Evolutionary conservation across 2,113 vertebrate species (phyloP).

Genomic region (Cariama cristata): DNA sequence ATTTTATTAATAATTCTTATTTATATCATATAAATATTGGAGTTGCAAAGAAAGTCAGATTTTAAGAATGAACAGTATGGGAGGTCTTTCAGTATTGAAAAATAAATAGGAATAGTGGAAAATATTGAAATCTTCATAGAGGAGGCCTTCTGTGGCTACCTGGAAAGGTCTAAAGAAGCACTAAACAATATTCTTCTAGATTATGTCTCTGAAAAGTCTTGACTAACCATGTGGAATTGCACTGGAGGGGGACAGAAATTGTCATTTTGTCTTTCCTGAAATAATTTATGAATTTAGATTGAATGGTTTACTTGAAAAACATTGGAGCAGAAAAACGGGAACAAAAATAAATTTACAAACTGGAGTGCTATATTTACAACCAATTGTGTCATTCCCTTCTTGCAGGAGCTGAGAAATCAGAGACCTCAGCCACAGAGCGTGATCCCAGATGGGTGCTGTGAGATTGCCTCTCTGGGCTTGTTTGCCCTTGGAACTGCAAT

Average conservation of each 20-base stretch:
- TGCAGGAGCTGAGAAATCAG: not conserved
- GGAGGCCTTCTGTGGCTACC: not conserved
- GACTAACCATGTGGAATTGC: not conserved
- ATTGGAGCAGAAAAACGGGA: not conserved
- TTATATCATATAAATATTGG: not conserved
- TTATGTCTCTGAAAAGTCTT: not conserved
- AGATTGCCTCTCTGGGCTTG: not conserved
- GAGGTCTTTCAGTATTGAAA: not conserved
- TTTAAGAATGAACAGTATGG: not conserved
- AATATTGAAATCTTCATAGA: not conserved
- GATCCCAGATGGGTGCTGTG: not conserved
- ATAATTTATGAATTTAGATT: not conserved
- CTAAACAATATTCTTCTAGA: not conserved
- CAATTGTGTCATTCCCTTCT: not conserved
- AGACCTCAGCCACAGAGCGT: not conserved
- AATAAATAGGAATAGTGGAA: not conserved
- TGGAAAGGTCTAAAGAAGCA: not conserved
- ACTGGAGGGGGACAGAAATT: not conserved
- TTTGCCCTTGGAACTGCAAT: not conserved
- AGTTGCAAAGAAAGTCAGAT: not conserved
- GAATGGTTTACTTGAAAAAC: not conserved
- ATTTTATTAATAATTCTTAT: not conserved
- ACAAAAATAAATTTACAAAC: not conserved
- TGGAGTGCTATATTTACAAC: fast-evolving
- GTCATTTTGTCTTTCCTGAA: not conserved